Percentiles rank a stretch among this genome's conserved stretches.
These are phyloP conservation scores for Yponomeuta sedellus DNA, from an alignment of 2,888 invertebrate genomes.

Conservation along the genomic window DNA sequence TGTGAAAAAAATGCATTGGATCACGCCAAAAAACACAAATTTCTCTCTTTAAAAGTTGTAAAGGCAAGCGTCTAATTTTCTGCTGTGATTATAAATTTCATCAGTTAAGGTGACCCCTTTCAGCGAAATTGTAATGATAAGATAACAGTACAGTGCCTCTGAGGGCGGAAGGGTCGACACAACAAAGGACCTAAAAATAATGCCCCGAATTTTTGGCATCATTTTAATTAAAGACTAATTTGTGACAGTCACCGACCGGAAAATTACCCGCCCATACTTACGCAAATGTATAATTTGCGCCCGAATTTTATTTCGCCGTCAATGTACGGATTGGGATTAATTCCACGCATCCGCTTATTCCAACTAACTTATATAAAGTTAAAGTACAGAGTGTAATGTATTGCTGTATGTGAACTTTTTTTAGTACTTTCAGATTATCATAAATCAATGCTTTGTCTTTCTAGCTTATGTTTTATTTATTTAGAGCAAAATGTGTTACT, in stretches of 20 bases:
- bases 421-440: too few species aligned
- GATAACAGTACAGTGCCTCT: neutral
- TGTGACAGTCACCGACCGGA: conserved; percentile 49
- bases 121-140: neutral
- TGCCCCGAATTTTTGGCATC: conserved; percentile 57
- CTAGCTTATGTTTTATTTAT: too few species aligned
- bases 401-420: too few species aligned
- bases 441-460: too few species aligned
- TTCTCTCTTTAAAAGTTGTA: neutral
- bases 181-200: conserved; percentile 57
- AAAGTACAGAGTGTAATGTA: too few species aligned
- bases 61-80: neutral
- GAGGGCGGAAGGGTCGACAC: conserved; percentile 47
- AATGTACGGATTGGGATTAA: neutral
- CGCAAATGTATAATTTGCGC: neutral
- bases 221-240: conserved; percentile 69
- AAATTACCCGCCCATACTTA: conserved; percentile 35
- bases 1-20: neutral
- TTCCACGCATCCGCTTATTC: too few species aligned
- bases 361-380: too few species aligned
- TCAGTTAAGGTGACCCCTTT: neutral
- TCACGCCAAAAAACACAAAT: neutral
- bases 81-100: neutral
- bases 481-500: too few species aligned
- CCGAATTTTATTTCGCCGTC: neutral